Evolutionary conservation across 2,888 invertebrate species (phyloP).

Genomic region (Perithous albicinctus): DNA sequence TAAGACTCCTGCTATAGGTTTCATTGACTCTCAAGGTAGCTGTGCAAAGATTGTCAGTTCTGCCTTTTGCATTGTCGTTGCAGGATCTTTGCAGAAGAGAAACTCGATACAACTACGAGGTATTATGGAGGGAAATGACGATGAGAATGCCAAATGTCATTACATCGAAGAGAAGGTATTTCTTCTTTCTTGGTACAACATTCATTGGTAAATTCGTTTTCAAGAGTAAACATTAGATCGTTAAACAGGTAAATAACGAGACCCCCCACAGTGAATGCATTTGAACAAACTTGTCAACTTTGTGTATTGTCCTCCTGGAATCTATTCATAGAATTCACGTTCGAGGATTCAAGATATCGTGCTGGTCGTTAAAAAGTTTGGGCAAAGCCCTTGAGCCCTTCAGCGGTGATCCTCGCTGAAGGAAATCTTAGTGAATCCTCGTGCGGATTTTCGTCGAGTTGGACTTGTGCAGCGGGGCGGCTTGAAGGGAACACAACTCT

Average conservation of each 20-base stretch:
- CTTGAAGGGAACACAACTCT: conserved; percentile 28
- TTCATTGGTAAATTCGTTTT: background rate
- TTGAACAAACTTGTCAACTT: conserved; percentile 13
- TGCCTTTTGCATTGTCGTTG: conserved; percentile 4
- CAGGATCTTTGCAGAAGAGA: background rate
- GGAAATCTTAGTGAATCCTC: conserved; percentile 62
- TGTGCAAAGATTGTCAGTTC: background rate
- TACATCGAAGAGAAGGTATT: background rate
- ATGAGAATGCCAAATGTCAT: background rate
- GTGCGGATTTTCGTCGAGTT: conserved; percentile 52
- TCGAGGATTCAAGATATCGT: conserved; percentile 14
- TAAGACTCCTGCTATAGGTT: conserved; percentile 19
- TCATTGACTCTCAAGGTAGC: conserved; percentile 33
- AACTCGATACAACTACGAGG: conserved; percentile 23
- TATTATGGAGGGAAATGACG: conserved; percentile 1
- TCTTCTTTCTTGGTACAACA: background rate
- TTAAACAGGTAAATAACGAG: background rate
- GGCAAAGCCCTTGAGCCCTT: conserved; percentile 34
- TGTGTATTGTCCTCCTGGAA: conserved; percentile 5
- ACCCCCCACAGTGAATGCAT: background rate
- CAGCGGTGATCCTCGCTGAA: conserved; percentile 36
- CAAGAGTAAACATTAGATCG: background rate
- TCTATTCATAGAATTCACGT: conserved; percentile 27
- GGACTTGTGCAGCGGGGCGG: conserved; percentile 37
- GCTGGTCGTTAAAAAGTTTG: conserved; percentile 53